phyloP scores from a whole-genome alignment of 1,140 invertebrate genomes.

The Araneus ventricosus region DNA sequence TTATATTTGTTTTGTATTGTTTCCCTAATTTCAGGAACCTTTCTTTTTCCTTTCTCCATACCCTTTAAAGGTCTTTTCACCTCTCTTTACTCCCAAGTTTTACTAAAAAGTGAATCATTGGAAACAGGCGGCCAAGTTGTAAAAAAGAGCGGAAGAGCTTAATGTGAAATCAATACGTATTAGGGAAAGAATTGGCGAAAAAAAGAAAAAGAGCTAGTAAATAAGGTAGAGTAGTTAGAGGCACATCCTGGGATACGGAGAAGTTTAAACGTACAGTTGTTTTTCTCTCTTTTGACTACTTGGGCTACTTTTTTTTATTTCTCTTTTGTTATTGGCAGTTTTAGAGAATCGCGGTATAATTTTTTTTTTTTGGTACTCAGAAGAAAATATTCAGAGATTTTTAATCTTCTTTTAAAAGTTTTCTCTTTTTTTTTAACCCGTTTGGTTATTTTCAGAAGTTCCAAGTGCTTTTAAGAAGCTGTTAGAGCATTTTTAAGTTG shows the following conservation, averaged over 20 bases:
- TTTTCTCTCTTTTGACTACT: background rate
- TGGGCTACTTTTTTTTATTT: background rate
- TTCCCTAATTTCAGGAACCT: background rate
- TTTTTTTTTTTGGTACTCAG: background rate
- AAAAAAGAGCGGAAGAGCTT: background rate
- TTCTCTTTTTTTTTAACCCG: too few relatives aligned
- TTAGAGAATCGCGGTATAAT: background rate
- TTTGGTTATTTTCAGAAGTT: too few relatives aligned
- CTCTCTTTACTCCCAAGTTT: background rate
- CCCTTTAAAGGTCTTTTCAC: background rate
- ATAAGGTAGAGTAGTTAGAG: background rate
- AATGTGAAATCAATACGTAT: conserved; percentile 18
- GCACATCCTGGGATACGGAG: background rate
- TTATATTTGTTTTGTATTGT: background rate
- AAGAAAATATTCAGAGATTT: background rate
- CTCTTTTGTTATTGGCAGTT: background rate
- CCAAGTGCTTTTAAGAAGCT: too few relatives aligned
- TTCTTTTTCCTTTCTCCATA: background rate
- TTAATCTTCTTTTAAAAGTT: too few relatives aligned
- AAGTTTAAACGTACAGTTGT: background rate
- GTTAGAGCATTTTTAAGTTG: too few relatives aligned
- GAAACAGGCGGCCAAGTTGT: background rate
- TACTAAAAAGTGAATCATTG: background rate
- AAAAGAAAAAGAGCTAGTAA: background rate
- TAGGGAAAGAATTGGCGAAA: background rate